phyloP scores from a whole-genome alignment of 1,140 invertebrate species.

The Dendrolimus punctatus region DNA sequence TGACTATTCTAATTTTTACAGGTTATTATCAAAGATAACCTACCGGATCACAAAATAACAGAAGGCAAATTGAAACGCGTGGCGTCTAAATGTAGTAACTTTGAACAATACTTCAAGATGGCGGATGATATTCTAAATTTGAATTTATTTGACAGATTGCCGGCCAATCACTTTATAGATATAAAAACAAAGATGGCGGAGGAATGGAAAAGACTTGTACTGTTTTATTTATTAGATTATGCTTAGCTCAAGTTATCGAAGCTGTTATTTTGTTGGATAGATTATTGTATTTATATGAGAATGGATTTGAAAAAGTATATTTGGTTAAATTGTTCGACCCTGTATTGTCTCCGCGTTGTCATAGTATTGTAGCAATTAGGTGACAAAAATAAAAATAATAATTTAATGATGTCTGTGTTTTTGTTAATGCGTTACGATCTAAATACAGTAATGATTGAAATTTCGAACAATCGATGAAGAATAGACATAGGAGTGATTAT shows the following conservation, averaged over 20 bases:
- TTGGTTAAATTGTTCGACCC: conserved; percentile 84
- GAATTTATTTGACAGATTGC: conserved; percentile 57
- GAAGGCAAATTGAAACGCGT: conserved; percentile 64
- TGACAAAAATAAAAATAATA: conserved; percentile 11
- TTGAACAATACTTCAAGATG: conserved; percentile 77
- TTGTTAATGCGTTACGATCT: no score
- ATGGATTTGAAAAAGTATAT: conserved; percentile 75
- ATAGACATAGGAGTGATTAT: no score
- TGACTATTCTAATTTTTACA: conserved; percentile 32
- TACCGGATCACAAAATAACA: conserved; percentile 36
- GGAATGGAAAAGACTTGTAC: conserved; percentile 77
- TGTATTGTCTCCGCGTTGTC: conserved; percentile 83
- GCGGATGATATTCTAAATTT: conserved; percentile 74
- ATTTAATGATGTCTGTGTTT: no score
- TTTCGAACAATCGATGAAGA: no score
- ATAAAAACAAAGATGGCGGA: conserved; percentile 61
- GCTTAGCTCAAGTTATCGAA: conserved; percentile 89
- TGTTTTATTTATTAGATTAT: conserved; percentile 88
- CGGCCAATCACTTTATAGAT: conserved; percentile 63
- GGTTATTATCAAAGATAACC: conserved; percentile 58
- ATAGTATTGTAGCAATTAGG: conserved; percentile 76
- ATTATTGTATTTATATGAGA: conserved; percentile 84
- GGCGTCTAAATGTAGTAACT: conserved; percentile 70
- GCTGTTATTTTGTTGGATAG: conserved; percentile 88
- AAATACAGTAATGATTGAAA: no score